These are phyloP conservation scores for Campylomormyrus numenius DNA, from an alignment of 2,113 vertebrate species.

Conservation along the genomic window DNA sequence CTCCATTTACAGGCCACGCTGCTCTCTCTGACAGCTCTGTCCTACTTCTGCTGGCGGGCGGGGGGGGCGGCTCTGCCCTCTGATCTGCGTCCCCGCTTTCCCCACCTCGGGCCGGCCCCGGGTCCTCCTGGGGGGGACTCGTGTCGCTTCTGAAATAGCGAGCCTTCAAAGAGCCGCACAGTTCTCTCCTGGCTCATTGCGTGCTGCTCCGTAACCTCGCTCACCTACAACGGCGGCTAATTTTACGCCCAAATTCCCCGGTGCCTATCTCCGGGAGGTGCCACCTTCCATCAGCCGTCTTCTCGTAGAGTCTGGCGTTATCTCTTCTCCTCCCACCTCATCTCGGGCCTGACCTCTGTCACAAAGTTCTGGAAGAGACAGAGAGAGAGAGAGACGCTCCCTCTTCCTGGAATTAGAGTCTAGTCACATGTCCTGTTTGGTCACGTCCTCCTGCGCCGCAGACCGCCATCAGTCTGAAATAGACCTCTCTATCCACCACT, in stretches of 20 bases:
- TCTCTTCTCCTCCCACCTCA: not conserved
- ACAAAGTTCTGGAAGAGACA: not conserved
- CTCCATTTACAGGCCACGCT: not conserved
- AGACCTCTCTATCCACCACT: not conserved
- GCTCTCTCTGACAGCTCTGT: not conserved
- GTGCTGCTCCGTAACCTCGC: not conserved
- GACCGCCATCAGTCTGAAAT: not conserved
- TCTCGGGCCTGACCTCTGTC: not conserved
- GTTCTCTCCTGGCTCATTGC: not conserved
- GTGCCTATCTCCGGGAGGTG: not conserved
- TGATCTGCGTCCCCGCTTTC: not conserved
- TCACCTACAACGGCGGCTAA: not conserved
- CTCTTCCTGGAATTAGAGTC: not conserved
- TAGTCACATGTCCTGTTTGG: not conserved
- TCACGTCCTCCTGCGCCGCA: not conserved
- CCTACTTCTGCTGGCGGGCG: not conserved
- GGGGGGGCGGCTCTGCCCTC: not conserved
- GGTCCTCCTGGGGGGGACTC: not conserved
- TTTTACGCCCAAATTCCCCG: not conserved
- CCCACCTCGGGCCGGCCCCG: not conserved
- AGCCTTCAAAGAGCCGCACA: not conserved
- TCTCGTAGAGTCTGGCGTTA: not conserved
- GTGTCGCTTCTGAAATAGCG: not conserved
- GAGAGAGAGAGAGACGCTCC: not conserved
- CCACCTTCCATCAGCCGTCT: not conserved